Conservation (phyloP, 2,888 invertebrate genomes). For the Prosopocoilus inquinatus region DNA sequence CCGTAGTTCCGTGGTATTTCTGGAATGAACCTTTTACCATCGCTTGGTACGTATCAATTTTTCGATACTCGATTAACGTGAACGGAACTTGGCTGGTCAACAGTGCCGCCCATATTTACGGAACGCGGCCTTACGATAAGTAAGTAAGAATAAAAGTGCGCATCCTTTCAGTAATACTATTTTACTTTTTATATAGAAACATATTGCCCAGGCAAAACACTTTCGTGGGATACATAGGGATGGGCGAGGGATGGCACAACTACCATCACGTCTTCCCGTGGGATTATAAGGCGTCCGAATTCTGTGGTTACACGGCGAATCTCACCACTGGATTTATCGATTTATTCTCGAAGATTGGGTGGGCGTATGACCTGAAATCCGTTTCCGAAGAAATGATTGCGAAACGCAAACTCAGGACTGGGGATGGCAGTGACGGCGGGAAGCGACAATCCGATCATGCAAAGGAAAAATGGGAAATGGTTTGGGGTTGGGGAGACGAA, state of each 20-base stretch:
- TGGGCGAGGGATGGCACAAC: constrained; percentile 83
- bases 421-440: constrained; percentile 51
- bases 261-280: constrained; percentile 93
- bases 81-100: constrained; percentile 91
- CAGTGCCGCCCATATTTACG: constrained; percentile 83
- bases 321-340: constrained; percentile 71
- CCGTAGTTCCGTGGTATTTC: constrained; percentile 52
- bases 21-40: constrained; percentile 74
- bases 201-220: constrained; percentile 80
- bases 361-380: constrained; percentile 74
- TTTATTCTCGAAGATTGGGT: constrained; percentile 65
- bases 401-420: constrained; percentile 68
- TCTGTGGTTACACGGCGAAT: constrained; percentile 54
- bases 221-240: constrained; percentile 67
- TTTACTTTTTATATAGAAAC: constrained; percentile 54
- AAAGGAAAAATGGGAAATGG: constrained; percentile 45
- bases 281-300: constrained; percentile 89
- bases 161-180: not conserved
- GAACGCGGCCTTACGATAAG: constrained; percentile 73
- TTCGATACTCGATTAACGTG: constrained; percentile 71
- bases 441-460: too few relatives aligned
- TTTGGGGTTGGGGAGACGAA: constrained; percentile 66
- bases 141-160: constrained; percentile 37
- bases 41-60: constrained; percentile 57
- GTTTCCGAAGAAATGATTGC: constrained; percentile 66